phyloP scores from a whole-genome alignment of 2,888 invertebrate species.

The Agrochola circellaris region DNA sequence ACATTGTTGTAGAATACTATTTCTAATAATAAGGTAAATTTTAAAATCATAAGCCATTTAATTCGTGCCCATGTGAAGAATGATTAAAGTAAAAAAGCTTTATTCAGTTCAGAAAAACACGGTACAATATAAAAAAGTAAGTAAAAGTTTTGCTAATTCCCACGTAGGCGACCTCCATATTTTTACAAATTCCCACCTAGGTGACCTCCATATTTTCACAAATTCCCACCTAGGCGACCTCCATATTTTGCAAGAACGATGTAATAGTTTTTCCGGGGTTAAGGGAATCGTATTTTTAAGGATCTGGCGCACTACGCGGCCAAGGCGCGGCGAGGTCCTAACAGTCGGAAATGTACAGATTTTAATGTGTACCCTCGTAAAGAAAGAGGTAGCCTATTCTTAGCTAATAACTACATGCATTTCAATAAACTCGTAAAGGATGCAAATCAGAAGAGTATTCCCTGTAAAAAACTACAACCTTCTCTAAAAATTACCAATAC shows the following conservation, averaged over 20 bases:
- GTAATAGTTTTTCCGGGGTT: not conserved
- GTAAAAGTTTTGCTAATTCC: too few species aligned
- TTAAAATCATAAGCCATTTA: not conserved
- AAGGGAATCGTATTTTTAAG: not conserved
- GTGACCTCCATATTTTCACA: too few species aligned
- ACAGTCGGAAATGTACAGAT: not conserved
- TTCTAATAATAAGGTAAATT: not conserved
- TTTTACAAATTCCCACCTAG: too few species aligned
- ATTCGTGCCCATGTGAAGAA: not conserved
- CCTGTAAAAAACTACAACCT: not conserved
- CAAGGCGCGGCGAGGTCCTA: too few species aligned
- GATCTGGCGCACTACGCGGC: not conserved
- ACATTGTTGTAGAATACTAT: not conserved
- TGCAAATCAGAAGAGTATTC: not conserved
- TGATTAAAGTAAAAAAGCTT: not conserved
- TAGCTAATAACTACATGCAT: not conserved
- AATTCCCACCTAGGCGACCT: too few species aligned
- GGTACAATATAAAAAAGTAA: too few species aligned
- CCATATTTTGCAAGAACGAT: not conserved
- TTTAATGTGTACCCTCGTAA: not conserved
- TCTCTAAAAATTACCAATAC: not conserved
- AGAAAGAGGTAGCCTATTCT: not conserved
- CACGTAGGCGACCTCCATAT: too few species aligned
- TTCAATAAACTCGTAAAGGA: not conserved
- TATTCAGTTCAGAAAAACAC: too few species aligned